Conservation (phyloP, 2,888 invertebrate species). For the Hyalella azteca region DNA sequence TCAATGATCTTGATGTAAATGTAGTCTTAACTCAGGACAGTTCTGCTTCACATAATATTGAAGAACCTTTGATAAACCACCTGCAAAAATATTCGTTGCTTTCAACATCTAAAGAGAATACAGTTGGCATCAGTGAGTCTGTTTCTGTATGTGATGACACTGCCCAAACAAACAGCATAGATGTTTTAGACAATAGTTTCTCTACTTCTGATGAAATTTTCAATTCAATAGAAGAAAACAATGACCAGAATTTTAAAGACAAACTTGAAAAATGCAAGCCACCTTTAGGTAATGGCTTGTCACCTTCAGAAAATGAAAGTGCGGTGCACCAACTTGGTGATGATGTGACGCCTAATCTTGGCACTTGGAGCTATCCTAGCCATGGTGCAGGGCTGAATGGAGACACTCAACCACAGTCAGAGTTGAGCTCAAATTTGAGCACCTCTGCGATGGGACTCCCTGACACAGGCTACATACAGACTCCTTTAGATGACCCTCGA, state of each 20-base stretch:
- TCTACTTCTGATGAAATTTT: background rate
- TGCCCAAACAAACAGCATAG: too few species aligned
- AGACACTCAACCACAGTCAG: background rate
- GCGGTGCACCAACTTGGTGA: background rate
- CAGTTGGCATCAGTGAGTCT: background rate
- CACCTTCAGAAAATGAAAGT: background rate
- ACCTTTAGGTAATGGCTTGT: background rate
- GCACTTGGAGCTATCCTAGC: background rate
- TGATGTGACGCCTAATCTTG: background rate
- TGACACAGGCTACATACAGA: background rate
- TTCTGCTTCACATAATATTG: too few species aligned
- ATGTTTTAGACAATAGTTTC: too few species aligned
- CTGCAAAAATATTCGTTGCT: background rate
- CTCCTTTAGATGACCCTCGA: background rate
- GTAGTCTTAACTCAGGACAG: too few species aligned
- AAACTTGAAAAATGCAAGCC: background rate
- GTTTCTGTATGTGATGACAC: background rate
- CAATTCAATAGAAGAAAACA: background rate
- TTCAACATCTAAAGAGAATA: background rate
- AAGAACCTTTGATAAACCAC: background rate
- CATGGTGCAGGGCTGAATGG: background rate
- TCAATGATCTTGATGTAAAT: too few species aligned
- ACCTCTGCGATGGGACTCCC: background rate
- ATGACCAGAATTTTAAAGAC: background rate
- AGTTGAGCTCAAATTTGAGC: background rate